A percentile compares a stretch with the other conserved stretches of the same genome.
These are phyloP conservation scores for Torymus auratus DNA, from an alignment of 2,888 invertebrate species.

Conservation along the genomic window DNA sequence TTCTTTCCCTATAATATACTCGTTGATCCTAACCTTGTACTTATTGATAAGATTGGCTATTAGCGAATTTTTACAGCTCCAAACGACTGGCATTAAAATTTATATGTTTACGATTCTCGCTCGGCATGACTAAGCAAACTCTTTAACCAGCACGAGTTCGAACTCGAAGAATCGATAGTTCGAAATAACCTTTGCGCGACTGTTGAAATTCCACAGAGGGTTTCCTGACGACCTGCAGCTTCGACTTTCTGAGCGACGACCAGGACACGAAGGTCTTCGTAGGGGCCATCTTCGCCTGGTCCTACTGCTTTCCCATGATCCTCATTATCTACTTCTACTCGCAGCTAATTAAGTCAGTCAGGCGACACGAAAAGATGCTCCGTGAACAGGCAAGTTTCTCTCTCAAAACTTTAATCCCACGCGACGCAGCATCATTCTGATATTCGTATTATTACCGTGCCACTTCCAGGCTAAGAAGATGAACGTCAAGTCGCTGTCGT, in stretches of 20 bases:
- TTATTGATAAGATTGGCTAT: too few species aligned
- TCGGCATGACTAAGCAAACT: too few species aligned
- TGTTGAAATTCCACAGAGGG: constrained; percentile 82
- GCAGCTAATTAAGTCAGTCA: constrained; percentile 92
- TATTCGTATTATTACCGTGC: background rate
- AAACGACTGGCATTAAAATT: too few species aligned
- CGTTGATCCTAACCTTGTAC: too few species aligned
- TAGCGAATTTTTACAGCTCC: too few species aligned
- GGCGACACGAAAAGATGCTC: constrained; percentile 89
- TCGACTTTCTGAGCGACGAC: constrained; percentile 89
- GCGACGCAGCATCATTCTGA: background rate
- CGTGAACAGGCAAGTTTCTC: constrained; percentile 80
- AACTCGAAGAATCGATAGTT: too few species aligned
- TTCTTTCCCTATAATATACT: too few species aligned
- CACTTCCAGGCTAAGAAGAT: constrained; percentile 87
- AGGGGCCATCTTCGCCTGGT: constrained; percentile 85
- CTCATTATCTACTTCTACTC: constrained; percentile 90
- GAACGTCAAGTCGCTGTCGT: constrained; percentile 90
- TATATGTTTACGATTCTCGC: too few species aligned
- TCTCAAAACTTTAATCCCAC: constrained; percentile 2
- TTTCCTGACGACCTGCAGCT: constrained; percentile 90
- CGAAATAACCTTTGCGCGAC: too few species aligned
- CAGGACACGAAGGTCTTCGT: constrained; percentile 89
- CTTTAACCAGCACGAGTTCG: too few species aligned
- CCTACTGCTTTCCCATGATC: constrained; percentile 87